Evolutionary conservation across 1,140 invertebrate species (phyloP), one percentile per base, ranked within the genome.

Genomic region (Leptonema lineaticorne): DNA sequence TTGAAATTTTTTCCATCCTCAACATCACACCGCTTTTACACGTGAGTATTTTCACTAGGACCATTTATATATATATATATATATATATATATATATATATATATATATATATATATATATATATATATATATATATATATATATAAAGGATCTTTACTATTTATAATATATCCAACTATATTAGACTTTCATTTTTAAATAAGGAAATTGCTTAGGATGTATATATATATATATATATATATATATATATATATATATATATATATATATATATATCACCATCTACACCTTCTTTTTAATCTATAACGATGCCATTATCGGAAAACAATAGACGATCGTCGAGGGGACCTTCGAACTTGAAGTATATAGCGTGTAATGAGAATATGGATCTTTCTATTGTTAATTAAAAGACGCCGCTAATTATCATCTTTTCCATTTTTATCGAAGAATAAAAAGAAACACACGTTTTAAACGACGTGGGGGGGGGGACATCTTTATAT

Each of bases 351-450:
- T 37, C 26, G 29, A 45, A 26, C 2, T 58, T 28, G 24, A 18
- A 26, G 24, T 53, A 53, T 41, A 9, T 11, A 41, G 11, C 11
- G 9, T 41, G 9, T 11, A 41, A 4, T 41, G n/a, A 37, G 33
- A 4, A 9, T 41, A 41, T 11, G 2, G 2, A 41, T 41, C 16
- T 2, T n/a, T n/a, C 37, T 11, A 16, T 11, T 41, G 59, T 62
- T 62, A 62, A 62, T 62, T 62, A 62, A 62, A 45, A 62, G n/a
- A 20, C 18, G 28, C 20, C 41, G 41, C 59, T 62, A 45, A 62
- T 62, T 62, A 62, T 62, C 46, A 22, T 20, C 33, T 5, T 14
- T 22, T 22, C 2, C 18, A 22, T 53, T 22, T 53, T 48, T 48
- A 48, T n/a, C n/a, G n/a, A n/a, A n/a, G n/a, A n/a, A n/a, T n/a